Percentiles rank a stretch among this genome's conserved stretches.
Evolutionary conservation across 2,797 vertebrate species (phyloP).

Genomic region (Cottoperca gobio): DNA sequence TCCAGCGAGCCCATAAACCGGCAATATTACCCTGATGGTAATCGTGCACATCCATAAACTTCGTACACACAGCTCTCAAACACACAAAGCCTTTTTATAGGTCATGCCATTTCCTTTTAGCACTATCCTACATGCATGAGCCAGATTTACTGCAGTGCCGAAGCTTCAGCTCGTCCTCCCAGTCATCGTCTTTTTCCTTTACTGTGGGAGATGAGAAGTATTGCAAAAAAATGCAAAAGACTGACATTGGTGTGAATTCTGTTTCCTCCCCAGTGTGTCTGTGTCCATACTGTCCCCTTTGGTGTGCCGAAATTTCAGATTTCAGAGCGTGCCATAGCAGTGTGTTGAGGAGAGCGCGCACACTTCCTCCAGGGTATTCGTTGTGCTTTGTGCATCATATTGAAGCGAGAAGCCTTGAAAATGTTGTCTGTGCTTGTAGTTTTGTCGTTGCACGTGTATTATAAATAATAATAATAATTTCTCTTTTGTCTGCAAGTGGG

Average conservation of each 20-base stretch:
- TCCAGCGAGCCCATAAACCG: constrained; percentile 93
- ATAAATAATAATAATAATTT: constrained; percentile 24
- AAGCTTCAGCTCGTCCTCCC: constrained; percentile 43
- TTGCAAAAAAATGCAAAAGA: constrained; percentile 19
- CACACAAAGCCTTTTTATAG: constrained; percentile 40
- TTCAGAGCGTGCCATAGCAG: constrained; percentile 43
- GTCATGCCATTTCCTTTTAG: constrained; percentile 43
- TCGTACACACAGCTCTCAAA: constrained; percentile 66
- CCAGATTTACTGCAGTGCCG: constrained; percentile 41
- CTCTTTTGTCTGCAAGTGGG: constrained; percentile 3
- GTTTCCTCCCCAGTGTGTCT: constrained; percentile 63
- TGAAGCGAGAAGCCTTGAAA: constrained; percentile 27
- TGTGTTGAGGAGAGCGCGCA: constrained; percentile 33
- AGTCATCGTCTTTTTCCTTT: constrained; percentile 36
- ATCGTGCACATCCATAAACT: constrained; percentile 76
- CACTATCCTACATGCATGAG: constrained; percentile 32
- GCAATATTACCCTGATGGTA: constrained; percentile 97
- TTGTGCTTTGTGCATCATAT: constrained; percentile 28
- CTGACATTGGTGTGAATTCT: constrained; percentile 42
- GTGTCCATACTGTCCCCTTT: constrained; percentile 76
- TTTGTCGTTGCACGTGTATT: constrained; percentile 24
- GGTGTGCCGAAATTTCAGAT: constrained; percentile 84
- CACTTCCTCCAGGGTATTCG: constrained; percentile 33
- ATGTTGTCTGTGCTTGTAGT: constrained; percentile 27
- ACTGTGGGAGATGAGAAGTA: constrained; percentile 43